phyloP scores from a whole-genome alignment of 2,888 invertebrate genomes.

The Dicroscelio sp. region DNA sequence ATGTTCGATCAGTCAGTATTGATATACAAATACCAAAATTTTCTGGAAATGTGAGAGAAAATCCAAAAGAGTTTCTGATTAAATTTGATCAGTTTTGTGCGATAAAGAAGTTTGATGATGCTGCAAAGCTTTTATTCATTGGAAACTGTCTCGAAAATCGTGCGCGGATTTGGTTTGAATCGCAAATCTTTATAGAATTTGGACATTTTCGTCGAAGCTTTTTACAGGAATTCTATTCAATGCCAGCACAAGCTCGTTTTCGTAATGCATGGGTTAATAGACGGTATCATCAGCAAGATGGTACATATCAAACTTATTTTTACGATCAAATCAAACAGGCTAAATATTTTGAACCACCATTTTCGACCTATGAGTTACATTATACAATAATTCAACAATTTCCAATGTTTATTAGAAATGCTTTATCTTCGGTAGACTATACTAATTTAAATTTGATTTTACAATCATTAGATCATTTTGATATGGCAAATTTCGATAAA shows the following conservation, averaged over 20 bases:
- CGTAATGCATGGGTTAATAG: slow-evolving; percentile 46
- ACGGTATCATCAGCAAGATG: slow-evolving; percentile 31
- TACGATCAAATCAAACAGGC: slow-evolving; percentile 56
- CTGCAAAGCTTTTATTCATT: slow-evolving; percentile 23
- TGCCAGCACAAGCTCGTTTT: slow-evolving; percentile 36
- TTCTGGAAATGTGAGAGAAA: neutral
- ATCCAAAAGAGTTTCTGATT: slow-evolving; percentile 13
- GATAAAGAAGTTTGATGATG: neutral
- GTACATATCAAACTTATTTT: slow-evolving; percentile 55
- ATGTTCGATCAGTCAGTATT: neutral
- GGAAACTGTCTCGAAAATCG: slow-evolving; percentile 35
- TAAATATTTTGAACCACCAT: slow-evolving; percentile 49
- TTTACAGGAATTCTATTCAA: slow-evolving; percentile 69
- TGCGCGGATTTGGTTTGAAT: slow-evolving; percentile 62
- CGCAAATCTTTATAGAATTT: slow-evolving; percentile 17
- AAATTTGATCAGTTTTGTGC: slow-evolving; percentile 31
- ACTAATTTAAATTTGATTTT: slow-evolving; percentile 47
- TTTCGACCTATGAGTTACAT: slow-evolving; percentile 56
- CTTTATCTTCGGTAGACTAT: slow-evolving; percentile 58
- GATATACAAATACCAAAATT: slow-evolving; percentile 15
- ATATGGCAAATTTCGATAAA: neutral
- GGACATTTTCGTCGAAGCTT: slow-evolving; percentile 38
- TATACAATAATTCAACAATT: slow-evolving; percentile 75
- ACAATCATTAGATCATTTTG: slow-evolving; percentile 26
- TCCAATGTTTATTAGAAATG: slow-evolving; percentile 41